Percentiles rank a stretch among this genome's conserved stretches.
Evolutionary conservation across 2,797 vertebrate species (phyloP).

Genomic region (Sardinella longiceps): DNA sequence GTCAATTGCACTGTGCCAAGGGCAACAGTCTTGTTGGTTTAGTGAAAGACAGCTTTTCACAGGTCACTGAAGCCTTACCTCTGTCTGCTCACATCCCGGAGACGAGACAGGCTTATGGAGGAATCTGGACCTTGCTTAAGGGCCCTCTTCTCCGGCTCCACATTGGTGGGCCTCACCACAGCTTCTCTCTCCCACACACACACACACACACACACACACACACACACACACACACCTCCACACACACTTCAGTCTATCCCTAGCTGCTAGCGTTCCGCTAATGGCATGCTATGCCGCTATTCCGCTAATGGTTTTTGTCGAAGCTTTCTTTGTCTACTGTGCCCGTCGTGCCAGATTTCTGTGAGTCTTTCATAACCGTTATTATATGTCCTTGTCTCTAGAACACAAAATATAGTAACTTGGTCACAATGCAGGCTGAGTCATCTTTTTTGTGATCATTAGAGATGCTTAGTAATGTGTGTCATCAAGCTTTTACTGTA

Average conservation of each 20-base stretch:
- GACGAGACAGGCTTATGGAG: not conserved
- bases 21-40: constrained; percentile 53
- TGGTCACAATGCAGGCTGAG: no score
- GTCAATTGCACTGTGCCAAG: constrained; percentile 49
- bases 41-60: constrained; percentile 54
- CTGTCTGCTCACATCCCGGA: constrained; percentile 36
- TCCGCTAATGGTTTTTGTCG: not conserved
- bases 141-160: not conserved
- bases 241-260: not conserved
- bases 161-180: constrained; percentile 3
- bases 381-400: not conserved
- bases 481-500: not conserved
- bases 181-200: not conserved
- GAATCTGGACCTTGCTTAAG: constrained; percentile 2
- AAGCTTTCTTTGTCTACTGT: not conserved
- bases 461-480: not conserved
- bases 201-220: not conserved
- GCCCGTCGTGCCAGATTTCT: not conserved
- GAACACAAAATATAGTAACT: not conserved
- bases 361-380: not conserved
- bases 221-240: not conserved
- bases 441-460: no score
- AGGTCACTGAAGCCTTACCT: constrained; percentile 46
- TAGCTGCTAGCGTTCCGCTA: not conserved
- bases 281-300: not conserved